A percentile compares a stretch with the other conserved stretches of the same genome.
Conservation (phyloP, 2,797 vertebrate species). For the Fistularia commersonii region DNA sequence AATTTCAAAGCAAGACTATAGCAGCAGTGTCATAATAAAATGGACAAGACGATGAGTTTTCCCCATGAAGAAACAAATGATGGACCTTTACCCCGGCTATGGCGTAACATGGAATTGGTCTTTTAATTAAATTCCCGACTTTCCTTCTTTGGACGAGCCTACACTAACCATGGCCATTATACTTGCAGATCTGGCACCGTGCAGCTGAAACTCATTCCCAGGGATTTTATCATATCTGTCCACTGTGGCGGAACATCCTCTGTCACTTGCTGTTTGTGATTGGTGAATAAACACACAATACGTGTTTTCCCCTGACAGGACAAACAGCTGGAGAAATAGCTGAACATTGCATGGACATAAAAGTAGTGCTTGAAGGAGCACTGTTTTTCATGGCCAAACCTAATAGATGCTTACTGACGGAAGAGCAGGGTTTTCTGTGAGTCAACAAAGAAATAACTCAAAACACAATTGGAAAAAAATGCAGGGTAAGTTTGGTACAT, state of each 20-base stretch:
- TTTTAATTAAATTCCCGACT: slow-evolving; percentile 60
- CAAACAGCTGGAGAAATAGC: slow-evolving; percentile 37
- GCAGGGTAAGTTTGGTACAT: slow-evolving; percentile 8
- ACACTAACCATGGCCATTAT: slow-evolving; percentile 43
- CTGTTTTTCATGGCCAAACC: slow-evolving; percentile 21
- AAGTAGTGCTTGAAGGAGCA: slow-evolving; percentile 42
- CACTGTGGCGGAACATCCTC: slow-evolving; percentile 50
- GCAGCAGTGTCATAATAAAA: slow-evolving; percentile 27
- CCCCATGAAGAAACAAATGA: slow-evolving; percentile 50
- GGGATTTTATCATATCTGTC: slow-evolving; percentile 51
- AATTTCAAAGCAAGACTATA: slow-evolving; percentile 25
- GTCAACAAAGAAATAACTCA: slow-evolving; percentile 44
- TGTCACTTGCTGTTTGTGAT: slow-evolving; percentile 61
- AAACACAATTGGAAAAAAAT: slow-evolving; percentile 23
- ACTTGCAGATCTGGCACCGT: slow-evolving; percentile 61
- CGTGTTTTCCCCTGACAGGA: slow-evolving; percentile 28
- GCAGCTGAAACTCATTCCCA: slow-evolving; percentile 38
- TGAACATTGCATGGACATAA: slow-evolving; percentile 35
- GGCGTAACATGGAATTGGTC: slow-evolving; percentile 42
- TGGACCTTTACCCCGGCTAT: slow-evolving; percentile 43
- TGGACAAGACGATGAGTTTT: slow-evolving; percentile 30
- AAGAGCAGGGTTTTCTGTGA: slow-evolving; percentile 38
- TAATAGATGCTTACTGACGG: slow-evolving; percentile 36
- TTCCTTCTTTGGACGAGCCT: slow-evolving; percentile 46
- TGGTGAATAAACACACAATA: slow-evolving; percentile 42